Percentiles rank a stretch among this genome's conserved stretches.
Conservation (phyloP, 2,888 invertebrate genomes). For the Colletes collaris region DNA sequence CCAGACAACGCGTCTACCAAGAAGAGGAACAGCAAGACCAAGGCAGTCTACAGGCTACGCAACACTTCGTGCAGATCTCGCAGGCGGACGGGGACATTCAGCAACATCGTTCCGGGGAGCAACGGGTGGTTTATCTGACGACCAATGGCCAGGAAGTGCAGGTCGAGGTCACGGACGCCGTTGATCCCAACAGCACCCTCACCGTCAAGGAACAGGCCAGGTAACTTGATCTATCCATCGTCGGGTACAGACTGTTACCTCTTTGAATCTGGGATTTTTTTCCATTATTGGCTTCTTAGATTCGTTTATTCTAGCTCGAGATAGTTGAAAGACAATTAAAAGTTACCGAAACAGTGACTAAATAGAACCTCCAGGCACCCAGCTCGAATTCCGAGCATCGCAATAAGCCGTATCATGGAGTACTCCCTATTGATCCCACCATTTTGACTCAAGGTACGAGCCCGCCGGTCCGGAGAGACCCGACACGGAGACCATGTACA, state of each 20-base stretch:
- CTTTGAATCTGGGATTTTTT: too few species aligned
- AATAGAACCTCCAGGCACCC: too few species aligned
- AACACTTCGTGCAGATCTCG: conserved; percentile 74
- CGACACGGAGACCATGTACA: conserved; percentile 74
- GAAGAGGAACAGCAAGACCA: conserved; percentile 72
- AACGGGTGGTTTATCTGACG: conserved; percentile 76
- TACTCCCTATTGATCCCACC: too few species aligned
- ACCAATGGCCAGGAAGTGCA: conserved; percentile 74
- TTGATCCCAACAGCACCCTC: conserved; percentile 80
- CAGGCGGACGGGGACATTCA: conserved; percentile 71
- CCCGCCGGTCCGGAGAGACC: conserved; percentile 75
- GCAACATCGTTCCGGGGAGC: conserved; percentile 62
- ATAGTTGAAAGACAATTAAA: too few species aligned
- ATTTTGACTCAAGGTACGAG: conserved; percentile 72
- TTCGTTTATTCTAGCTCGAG: too few species aligned
- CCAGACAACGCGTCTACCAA: conserved; percentile 72
- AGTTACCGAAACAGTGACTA: too few species aligned
- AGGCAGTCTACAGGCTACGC: conserved; percentile 79
- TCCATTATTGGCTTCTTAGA: too few species aligned
- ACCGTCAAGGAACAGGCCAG: conserved; percentile 80
- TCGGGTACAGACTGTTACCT: too few species aligned
- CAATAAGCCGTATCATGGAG: too few species aligned
- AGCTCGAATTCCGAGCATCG: too few species aligned
- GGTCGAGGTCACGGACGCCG: conserved; percentile 71
- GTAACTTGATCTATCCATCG: conserved; percentile 63